phyloP scores from a whole-genome alignment of 2,888 invertebrate genomes.

The Pharmacophagus antenor region DNA sequence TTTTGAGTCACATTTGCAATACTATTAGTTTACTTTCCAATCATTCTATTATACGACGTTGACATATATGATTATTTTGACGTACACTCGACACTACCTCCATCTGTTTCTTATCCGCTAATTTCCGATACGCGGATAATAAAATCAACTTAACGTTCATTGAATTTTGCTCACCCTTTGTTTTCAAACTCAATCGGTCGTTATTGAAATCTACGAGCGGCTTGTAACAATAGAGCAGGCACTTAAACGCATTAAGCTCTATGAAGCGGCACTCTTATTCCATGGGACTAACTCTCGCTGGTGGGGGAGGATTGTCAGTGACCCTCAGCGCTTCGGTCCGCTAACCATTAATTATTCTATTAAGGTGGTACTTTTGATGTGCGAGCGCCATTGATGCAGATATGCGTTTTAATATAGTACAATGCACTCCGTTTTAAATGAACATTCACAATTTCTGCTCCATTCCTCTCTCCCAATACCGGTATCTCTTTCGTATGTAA shows the following conservation, averaged over 20 bases:
- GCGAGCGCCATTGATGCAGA: slow-evolving; percentile 62
- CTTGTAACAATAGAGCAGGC: slow-evolving; percentile 33
- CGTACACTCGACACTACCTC: not conserved
- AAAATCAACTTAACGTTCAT: slow-evolving; percentile 14
- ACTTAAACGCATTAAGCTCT: slow-evolving; percentile 40
- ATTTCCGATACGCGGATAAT: slow-evolving; percentile 1
- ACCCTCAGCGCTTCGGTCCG: slow-evolving; percentile 53
- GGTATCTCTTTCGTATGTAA: not conserved
- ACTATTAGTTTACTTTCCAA: slow-evolving; percentile 24
- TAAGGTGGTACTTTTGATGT: slow-evolving; percentile 63
- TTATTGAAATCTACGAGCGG: slow-evolving; percentile 33
- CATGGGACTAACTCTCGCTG: slow-evolving; percentile 34
- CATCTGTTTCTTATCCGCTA: slow-evolving; percentile 12
- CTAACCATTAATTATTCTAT: slow-evolving; percentile 75
- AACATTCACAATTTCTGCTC: not conserved
- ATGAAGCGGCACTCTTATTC: slow-evolving; percentile 39
- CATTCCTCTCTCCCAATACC: not conserved
- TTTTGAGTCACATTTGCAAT: slow-evolving; percentile 40
- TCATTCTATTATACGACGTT: not conserved
- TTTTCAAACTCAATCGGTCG: slow-evolving; percentile 30
- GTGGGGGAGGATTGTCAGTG: slow-evolving; percentile 58
- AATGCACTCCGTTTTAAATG: not conserved
- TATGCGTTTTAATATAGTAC: slow-evolving; percentile 47
- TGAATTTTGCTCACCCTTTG: slow-evolving; percentile 16
- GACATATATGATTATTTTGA: not conserved